These are phyloP conservation scores for Drosophila robusta DNA, from an alignment of 2,888 invertebrate genomes.

Conservation along the genomic window DNA sequence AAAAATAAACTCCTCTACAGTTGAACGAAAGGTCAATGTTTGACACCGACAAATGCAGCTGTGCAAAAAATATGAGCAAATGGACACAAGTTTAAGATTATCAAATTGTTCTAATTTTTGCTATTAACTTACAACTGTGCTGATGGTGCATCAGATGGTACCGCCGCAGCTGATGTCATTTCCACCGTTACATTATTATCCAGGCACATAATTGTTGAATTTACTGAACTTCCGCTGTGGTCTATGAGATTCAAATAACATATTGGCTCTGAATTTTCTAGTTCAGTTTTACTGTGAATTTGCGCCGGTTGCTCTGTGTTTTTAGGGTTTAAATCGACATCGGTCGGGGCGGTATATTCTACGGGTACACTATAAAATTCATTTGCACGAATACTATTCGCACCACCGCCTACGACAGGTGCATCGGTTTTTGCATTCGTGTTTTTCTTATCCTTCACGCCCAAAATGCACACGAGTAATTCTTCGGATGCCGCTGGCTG, in stretches of 20 bases:
- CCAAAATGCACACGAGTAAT: slow-evolving; percentile 51
- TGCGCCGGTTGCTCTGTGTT: slow-evolving; percentile 1
- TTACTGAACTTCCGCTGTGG: slow-evolving; percentile 14
- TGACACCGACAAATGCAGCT: too few relatives aligned
- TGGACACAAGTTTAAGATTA: too few relatives aligned
- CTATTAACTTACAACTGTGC: slow-evolving; percentile 49
- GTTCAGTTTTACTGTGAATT: slow-evolving; percentile 36
- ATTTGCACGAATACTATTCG: slow-evolving; percentile 81
- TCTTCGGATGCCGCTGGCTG: slow-evolving; percentile 39
- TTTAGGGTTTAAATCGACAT: slow-evolving; percentile 34
- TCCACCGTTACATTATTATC: slow-evolving; percentile 40
- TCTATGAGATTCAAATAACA: slow-evolving; percentile 74
- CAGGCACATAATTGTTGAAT: slow-evolving; percentile 29
- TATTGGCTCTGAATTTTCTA: slow-evolving; percentile 67
- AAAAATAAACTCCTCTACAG: neutral
- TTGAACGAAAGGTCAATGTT: too few relatives aligned
- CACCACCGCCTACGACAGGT: slow-evolving; percentile 30
- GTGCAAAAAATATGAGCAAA: too few relatives aligned
- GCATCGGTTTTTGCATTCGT: slow-evolving; percentile 21
- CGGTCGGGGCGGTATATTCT: slow-evolving; percentile 16
- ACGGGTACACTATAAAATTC: slow-evolving; percentile 66
- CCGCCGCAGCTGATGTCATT: too few relatives aligned
- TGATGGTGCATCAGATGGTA: slow-evolving; percentile 16
- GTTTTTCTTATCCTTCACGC: slow-evolving; percentile 30
- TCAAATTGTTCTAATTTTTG: neutral